Conservation (phyloP, 2,888 invertebrate genomes). For the Pandemis heparana region DNA sequence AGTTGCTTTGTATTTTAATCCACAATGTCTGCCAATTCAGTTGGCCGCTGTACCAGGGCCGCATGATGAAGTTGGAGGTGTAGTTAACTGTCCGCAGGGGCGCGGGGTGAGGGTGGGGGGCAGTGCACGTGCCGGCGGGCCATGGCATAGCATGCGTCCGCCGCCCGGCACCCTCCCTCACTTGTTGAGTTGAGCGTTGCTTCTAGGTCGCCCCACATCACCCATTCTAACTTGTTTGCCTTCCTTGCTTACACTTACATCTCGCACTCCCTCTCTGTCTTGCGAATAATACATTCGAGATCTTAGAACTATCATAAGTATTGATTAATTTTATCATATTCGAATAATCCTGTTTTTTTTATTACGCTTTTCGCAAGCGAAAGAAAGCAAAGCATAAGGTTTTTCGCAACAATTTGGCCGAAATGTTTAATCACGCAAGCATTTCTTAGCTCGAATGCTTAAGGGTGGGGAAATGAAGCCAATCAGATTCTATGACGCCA, state of each 20-base stretch:
- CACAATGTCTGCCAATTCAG: conserved; percentile 82
- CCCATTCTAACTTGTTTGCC: conserved; percentile 51
- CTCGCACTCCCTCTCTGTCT: conserved; percentile 60
- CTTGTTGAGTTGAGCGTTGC: conserved; percentile 80
- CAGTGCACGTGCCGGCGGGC: conserved; percentile 79
- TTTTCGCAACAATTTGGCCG: conserved; percentile 11
- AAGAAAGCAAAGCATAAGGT: background rate
- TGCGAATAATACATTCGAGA: conserved; percentile 51
- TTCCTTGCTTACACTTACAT: conserved; percentile 50
- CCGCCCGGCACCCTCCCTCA: conserved; percentile 66
- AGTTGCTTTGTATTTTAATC: conserved; percentile 50
- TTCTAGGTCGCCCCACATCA: conserved; percentile 58
- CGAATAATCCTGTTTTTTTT: conserved; percentile 7
- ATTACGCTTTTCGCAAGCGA: background rate
- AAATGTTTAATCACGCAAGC: conserved; percentile 24
- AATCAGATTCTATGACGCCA: conserved; percentile 8
- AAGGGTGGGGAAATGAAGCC: conserved; percentile 28
- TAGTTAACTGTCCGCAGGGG: conserved; percentile 59
- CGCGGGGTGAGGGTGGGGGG: conserved; percentile 51
- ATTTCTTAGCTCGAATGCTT: conserved; percentile 7
- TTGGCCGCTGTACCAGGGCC: conserved; percentile 71
- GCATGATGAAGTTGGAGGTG: conserved; percentile 65
- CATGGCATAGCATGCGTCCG: conserved; percentile 73
- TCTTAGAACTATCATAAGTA: conserved; percentile 36
- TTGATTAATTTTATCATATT: conserved; percentile 32